Percentiles rank a stretch among this genome's conserved stretches.
Evolutionary conservation across 2,797 vertebrate genomes (phyloP).

Genomic region (Picus viridis): DNA sequence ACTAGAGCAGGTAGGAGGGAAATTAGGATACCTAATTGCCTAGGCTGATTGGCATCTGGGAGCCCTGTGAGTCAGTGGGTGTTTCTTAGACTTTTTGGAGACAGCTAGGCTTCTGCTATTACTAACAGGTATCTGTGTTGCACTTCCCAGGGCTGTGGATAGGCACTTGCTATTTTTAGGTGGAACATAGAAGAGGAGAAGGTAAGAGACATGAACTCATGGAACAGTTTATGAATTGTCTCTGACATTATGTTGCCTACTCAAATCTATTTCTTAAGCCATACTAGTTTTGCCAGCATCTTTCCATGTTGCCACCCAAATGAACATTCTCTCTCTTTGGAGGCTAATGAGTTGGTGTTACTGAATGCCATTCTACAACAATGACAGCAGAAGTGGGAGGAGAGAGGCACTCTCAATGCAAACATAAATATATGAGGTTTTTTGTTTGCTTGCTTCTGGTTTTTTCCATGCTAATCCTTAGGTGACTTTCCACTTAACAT

Average conservation of each 20-base stretch:
- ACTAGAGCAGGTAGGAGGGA: neutral
- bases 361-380: neutral
- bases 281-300: neutral
- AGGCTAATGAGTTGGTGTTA: neutral
- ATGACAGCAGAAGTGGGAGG: neutral
- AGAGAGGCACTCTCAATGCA: neutral
- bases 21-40: neutral
- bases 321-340: neutral
- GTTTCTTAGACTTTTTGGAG: neutral
- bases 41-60: neutral
- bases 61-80: neutral
- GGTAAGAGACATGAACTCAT: slow-evolving; percentile 65
- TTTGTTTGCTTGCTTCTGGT: slow-evolving; percentile 4
- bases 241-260: neutral
- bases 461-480: neutral
- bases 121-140: slow-evolving; percentile 7
- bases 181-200: neutral
- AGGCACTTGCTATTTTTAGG: slow-evolving; percentile 8
- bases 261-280: neutral
- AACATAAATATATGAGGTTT: slow-evolving; percentile 45
- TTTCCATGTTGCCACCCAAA: slow-evolving; percentile 24
- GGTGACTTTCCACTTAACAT: slow-evolving; percentile 57
- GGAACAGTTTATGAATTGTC: slow-evolving; percentile 58
- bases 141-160: neutral
- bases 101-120: neutral